Evolutionary conservation across 2,888 invertebrate genomes (phyloP).

Genomic region (Lithophane ornitopus): DNA sequence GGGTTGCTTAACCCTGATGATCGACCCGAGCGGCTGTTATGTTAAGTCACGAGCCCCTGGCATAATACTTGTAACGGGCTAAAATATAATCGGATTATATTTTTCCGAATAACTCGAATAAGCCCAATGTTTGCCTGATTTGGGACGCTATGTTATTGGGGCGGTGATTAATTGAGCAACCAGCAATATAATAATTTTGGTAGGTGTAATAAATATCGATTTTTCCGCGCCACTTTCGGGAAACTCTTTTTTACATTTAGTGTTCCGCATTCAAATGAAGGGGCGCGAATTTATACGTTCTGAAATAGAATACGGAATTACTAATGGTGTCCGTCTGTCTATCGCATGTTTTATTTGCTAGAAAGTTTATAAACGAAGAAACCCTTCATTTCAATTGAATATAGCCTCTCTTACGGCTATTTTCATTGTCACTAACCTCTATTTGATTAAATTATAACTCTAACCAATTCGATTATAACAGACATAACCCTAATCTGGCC

Average conservation of each 20-base stretch:
- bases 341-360: not conserved
- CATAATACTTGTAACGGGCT: constrained; percentile 22
- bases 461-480: constrained; percentile 29
- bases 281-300: too few relatives aligned
- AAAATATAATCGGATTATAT: constrained; percentile 19
- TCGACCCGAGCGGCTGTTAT: too few relatives aligned
- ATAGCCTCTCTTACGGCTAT: not conserved
- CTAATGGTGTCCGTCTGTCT: not conserved
- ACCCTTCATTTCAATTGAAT: not conserved
- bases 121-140: constrained; percentile 9
- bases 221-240: not conserved
- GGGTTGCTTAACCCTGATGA: not conserved
- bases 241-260: not conserved
- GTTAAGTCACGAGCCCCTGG: not conserved
- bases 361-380: not conserved
- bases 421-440: not conserved
- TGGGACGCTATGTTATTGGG: constrained; percentile 11
- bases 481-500: constrained; percentile 21
- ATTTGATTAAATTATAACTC: constrained; percentile 15
- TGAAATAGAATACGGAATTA: not conserved
- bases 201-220: constrained; percentile 20
- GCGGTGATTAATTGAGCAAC: constrained; percentile 37
- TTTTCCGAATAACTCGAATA: constrained; percentile 20
- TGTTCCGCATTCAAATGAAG: too few relatives aligned
- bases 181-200: constrained; percentile 23